Percentiles rank a stretch among this genome's conserved stretches.
Evolutionary conservation across 2,113 vertebrate species (phyloP).

Genomic region (Copsychus sechellarum): DNA sequence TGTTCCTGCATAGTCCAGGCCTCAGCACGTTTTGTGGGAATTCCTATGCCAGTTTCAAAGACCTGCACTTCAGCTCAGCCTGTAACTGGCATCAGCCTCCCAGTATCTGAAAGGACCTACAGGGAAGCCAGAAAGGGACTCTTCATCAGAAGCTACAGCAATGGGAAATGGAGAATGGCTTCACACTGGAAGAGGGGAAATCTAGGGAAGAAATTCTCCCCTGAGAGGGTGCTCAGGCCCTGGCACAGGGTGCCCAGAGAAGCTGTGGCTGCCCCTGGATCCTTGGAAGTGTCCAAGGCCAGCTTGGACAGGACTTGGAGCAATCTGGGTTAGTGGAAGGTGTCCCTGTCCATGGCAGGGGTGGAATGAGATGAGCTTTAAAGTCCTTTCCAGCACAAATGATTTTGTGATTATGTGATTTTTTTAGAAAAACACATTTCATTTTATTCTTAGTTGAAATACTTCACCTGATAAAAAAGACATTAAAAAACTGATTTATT

Average conservation of each 20-base stretch:
- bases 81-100: not conserved
- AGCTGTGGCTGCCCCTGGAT: not conserved
- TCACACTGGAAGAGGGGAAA: not conserved
- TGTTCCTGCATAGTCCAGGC: not conserved
- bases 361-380: not conserved
- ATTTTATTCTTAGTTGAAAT: not conserved
- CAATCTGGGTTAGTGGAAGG: rapidly evolving
- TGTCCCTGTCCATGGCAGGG: not conserved
- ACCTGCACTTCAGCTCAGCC: not conserved
- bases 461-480: not conserved
- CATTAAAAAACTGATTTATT: not conserved
- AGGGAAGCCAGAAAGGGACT: not conserved
- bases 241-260: not conserved
- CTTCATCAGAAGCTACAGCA: not conserved
- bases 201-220: not conserved
- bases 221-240: rapidly evolving
- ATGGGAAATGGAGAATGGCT: not conserved
- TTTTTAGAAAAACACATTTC: not conserved
- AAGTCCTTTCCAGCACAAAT: not conserved
- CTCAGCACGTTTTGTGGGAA: not conserved
- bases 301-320: rapidly evolving
- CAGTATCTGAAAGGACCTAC: not conserved
- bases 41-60: not conserved
- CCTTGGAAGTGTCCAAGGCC: not conserved
- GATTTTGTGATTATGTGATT: not conserved